phyloP scores from a whole-genome alignment of 2,888 invertebrate species.

The Mesodorylaimus sp. region DNA sequence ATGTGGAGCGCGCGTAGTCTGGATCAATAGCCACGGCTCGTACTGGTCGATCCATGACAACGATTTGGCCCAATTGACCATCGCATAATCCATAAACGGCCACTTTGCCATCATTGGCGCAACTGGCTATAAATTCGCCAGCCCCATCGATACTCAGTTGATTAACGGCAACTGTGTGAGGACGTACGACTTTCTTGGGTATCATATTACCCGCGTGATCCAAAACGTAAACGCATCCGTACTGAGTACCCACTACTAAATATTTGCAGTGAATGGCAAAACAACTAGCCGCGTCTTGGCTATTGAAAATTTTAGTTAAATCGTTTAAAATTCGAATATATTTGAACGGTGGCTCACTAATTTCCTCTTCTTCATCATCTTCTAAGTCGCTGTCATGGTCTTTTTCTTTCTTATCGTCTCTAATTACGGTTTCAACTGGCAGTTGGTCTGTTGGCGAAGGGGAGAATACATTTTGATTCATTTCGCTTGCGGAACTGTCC shows the following conservation, averaged over 20 bases:
- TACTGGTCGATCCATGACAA: slow-evolving; percentile 16
- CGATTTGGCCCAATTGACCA: slow-evolving; percentile 20
- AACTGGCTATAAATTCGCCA: slow-evolving; percentile 70
- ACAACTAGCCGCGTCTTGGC: slow-evolving; percentile 18
- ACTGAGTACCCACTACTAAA: slow-evolving; percentile 16
- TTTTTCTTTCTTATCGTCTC: too few relatives aligned
- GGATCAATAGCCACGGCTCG: slow-evolving; percentile 20
- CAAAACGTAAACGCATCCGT: slow-evolving; percentile 20
- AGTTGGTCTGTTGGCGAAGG: too few relatives aligned
- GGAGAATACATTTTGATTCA: too few relatives aligned
- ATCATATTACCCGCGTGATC: slow-evolving; percentile 18
- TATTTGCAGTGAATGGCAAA: slow-evolving; percentile 24
- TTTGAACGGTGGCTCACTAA: slow-evolving; percentile 23
- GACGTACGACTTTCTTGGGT: not conserved
- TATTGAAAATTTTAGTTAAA: slow-evolving; percentile 8
- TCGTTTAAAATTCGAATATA: slow-evolving; percentile 20
- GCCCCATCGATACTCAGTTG: slow-evolving; percentile 77
- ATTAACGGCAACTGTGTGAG: slow-evolving; percentile 73
- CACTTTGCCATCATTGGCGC: slow-evolving; percentile 40
- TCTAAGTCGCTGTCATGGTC: too few relatives aligned
- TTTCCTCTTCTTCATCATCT: slow-evolving; percentile 4
- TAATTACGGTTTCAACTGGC: too few relatives aligned
- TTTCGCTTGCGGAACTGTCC: too few relatives aligned
- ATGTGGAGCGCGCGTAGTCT: slow-evolving; percentile 16
- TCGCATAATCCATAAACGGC: slow-evolving; percentile 56